phyloP scores from a whole-genome alignment of 2,888 invertebrate genomes.

The Mimachlamys varia region DNA sequence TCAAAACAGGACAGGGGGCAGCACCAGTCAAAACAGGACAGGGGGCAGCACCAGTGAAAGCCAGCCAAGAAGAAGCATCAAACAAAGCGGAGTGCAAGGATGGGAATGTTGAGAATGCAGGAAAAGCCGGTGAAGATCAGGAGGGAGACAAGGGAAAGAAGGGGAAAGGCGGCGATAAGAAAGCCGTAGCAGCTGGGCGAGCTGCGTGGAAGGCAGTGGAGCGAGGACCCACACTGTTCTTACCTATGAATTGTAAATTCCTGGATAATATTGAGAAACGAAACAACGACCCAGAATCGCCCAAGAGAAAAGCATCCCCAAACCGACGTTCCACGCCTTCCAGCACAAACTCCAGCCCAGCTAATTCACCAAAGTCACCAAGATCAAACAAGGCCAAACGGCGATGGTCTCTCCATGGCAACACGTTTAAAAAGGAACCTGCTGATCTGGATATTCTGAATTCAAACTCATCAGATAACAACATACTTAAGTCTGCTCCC shows the following conservation, averaged over 20 bases:
- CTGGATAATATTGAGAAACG: conserved; percentile 2
- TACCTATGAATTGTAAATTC: conserved; percentile 2
- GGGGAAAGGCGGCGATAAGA: neutral
- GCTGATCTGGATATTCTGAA: neutral
- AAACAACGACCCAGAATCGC: neutral
- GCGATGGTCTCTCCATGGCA: conserved; percentile 2
- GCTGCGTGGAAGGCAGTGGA: neutral
- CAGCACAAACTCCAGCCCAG: neutral
- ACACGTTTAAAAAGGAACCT: neutral
- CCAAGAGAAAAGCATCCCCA: neutral
- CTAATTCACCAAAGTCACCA: neutral
- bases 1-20: neutral
- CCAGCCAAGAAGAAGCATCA: neutral
- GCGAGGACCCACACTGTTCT: neutral
- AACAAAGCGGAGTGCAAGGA: neutral
- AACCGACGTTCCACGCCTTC: neutral
- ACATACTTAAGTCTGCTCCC: conserved; percentile 13
- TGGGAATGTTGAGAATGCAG: neutral
- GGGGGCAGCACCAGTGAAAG: neutral
- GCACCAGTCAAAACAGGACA: neutral
- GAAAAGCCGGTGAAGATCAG: neutral
- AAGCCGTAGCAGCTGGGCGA: neutral
- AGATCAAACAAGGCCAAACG: neutral
- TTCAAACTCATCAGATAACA: neutral
- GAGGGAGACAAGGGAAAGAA: neutral